These are phyloP conservation scores for Odontophorus gujanensis DNA, from an alignment of 2,113 vertebrate species.

Conservation along the genomic window DNA sequence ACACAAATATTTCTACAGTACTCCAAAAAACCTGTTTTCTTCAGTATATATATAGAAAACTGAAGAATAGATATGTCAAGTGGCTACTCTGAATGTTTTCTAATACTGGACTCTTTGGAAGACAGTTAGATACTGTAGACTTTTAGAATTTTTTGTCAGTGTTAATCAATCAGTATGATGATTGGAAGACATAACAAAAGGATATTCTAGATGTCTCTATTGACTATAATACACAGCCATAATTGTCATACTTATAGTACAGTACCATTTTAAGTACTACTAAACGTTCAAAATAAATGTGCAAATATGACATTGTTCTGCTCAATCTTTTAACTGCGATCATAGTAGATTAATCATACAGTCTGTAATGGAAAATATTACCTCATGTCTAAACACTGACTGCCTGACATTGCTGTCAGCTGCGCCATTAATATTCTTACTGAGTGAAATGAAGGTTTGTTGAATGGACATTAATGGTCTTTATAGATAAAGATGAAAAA, in stretches of 20 bases:
- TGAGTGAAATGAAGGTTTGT: neutral
- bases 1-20: neutral
- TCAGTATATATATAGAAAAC: neutral
- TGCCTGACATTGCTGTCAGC: slow-evolving; percentile 17
- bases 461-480: neutral
- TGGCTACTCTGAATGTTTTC: neutral
- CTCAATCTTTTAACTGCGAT: slow-evolving; percentile 40
- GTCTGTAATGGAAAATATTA: slow-evolving; percentile 10
- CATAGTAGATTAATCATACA: slow-evolving; percentile 44
- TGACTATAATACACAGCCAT: slow-evolving; percentile 16
- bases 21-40: neutral
- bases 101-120: neutral
- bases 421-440: slow-evolving; percentile 16
- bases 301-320: slow-evolving; percentile 47
- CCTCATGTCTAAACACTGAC: neutral
- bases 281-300: slow-evolving; percentile 57
- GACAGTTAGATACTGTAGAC: slow-evolving; percentile 24
- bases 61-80: neutral
- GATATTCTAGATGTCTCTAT: slow-evolving; percentile 35
- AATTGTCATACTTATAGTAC: slow-evolving; percentile 29
- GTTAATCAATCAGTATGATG: slow-evolving; percentile 14
- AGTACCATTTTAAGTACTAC: slow-evolving; percentile 45
- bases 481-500: neutral
- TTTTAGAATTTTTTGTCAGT: slow-evolving; percentile 54
- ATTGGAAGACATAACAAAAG: slow-evolving; percentile 45